A percentile compares a stretch with the other conserved stretches of the same genome.
Conservation (phyloP, 2,113 vertebrate species). For the Alosa alosa region DNA sequence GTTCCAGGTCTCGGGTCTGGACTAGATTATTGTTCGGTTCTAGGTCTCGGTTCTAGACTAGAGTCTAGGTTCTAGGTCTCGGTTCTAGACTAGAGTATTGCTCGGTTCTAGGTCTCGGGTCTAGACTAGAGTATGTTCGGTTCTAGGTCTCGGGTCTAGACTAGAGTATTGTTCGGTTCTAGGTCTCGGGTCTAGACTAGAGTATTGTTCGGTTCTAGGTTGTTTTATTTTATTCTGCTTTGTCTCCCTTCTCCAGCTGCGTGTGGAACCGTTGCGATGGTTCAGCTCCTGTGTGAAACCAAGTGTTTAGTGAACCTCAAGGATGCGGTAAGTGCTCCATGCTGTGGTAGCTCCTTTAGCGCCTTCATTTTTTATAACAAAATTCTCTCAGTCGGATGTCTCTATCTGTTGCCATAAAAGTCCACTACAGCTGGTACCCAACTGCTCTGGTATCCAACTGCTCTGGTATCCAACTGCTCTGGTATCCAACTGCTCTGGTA, state of each 20-base stretch:
- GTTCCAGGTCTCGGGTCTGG: background rate
- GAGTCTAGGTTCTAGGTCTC: too few species aligned
- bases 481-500: background rate
- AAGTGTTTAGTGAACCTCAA: constrained; percentile 83
- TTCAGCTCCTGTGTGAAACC: constrained; percentile 85
- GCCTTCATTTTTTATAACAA: background rate
- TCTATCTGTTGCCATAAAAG: background rate
- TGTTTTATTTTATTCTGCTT: constrained; percentile 35
- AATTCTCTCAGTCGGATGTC: background rate
- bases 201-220: background rate
- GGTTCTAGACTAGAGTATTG: background rate
- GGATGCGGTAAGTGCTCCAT: constrained; percentile 79
- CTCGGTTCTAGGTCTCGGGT: background rate
- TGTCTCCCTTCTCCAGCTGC: constrained; percentile 64
- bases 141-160: background rate
- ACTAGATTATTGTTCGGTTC: background rate
- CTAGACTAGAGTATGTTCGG: background rate
- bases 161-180: background rate
- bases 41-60: background rate
- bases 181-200: background rate
- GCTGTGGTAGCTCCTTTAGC: constrained; percentile 16
- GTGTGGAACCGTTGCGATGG: constrained; percentile 76
- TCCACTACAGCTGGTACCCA: background rate
- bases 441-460: background rate
- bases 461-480: background rate